phyloP scores from a whole-genome alignment of 2,113 vertebrate genomes.

The Syrmaticus mikado region DNA sequence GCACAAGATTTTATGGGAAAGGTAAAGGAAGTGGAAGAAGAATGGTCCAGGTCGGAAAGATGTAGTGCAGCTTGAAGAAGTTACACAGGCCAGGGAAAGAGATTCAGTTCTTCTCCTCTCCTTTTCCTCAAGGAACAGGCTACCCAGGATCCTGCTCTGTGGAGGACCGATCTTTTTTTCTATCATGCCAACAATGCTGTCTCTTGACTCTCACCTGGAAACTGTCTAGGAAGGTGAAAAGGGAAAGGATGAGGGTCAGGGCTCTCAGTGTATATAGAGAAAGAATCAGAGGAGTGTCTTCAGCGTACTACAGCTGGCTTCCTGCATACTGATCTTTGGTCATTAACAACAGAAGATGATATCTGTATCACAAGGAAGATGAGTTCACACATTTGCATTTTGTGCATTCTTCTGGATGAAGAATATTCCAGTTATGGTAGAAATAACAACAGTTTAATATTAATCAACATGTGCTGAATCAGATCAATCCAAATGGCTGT shows the following conservation, averaged over 20 bases:
- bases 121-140: neutral
- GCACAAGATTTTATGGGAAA: neutral
- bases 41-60: neutral
- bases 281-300: neutral
- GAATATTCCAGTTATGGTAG: neutral
- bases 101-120: neutral
- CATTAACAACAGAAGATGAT: neutral
- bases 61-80: neutral
- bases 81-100: neutral
- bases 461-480: neutral
- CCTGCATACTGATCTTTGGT: neutral
- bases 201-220: neutral
- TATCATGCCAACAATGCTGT: neutral
- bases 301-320: no score
- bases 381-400: neutral
- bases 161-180: neutral
- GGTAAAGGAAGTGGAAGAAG: neutral
- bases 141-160: neutral
- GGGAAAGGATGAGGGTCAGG: neutral
- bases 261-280: neutral
- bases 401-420: neutral
- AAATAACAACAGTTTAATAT: neutral
- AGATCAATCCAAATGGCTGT: neutral
- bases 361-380: neutral
- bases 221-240: neutral